phyloP scores from a whole-genome alignment of 2,113 vertebrate species.

The Stigmatopora argus region DNA sequence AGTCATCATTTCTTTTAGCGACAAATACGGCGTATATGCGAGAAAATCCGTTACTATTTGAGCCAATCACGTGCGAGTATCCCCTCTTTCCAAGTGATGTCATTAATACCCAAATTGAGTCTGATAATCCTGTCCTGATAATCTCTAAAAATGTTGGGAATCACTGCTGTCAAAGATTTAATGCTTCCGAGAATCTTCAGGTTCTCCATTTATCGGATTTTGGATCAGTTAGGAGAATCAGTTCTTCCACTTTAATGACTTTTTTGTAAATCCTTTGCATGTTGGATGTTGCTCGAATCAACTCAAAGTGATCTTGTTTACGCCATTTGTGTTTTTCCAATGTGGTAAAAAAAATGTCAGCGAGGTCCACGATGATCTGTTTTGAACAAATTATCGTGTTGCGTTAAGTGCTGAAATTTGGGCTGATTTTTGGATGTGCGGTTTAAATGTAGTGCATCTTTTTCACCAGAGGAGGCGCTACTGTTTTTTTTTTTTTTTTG shows the following conservation, averaged over 20 bases:
- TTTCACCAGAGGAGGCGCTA: neutral
- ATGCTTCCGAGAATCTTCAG: conserved; percentile 66
- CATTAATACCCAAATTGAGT: no score
- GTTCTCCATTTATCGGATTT: conserved; percentile 28
- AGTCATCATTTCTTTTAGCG: no score
- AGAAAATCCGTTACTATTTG: no score
- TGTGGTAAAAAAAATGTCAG: no score
- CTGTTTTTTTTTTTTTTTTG: neutral
- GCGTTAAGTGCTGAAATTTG: neutral
- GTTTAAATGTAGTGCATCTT: neutral
- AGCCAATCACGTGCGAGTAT: no score
- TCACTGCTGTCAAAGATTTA: neutral
- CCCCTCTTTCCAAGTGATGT: no score
- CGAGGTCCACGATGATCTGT: no score
- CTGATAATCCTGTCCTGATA: neutral
- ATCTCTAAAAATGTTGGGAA: neutral
- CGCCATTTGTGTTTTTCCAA: no score
- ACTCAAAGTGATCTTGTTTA: conserved; percentile 7
- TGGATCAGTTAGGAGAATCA: conserved; percentile 25
- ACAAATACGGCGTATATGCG: no score
- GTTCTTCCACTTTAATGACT: conserved; percentile 45
- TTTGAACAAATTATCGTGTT: no score
- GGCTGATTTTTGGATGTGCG: conserved; percentile 24
- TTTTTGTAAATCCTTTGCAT: conserved; percentile 51
- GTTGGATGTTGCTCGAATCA: conserved; percentile 47